Conservation (phyloP, 2,888 invertebrate species). For the Melipona bicolor region DNA sequence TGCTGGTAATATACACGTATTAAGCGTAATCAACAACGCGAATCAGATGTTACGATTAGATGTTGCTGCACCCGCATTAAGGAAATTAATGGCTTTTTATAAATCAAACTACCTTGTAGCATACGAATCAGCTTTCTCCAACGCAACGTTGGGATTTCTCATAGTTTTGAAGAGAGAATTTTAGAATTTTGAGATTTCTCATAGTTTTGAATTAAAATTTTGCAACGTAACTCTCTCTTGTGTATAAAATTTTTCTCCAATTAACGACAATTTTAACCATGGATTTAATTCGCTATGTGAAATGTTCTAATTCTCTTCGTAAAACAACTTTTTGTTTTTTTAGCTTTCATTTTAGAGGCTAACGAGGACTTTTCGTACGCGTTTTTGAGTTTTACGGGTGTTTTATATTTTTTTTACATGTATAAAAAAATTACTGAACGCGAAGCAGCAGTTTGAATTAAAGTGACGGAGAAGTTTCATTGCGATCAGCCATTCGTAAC, state of each 20-base stretch:
- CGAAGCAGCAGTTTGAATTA: not conserved
- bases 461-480: not conserved
- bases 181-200: not conserved
- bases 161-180: not conserved
- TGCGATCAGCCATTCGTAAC: not conserved
- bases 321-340: not conserved
- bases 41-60: constrained; percentile 10
- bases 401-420: not conserved
- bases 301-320: not conserved
- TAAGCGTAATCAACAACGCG: constrained; percentile 1
- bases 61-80: not conserved
- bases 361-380: not conserved
- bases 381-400: not conserved
- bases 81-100: not conserved
- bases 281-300: not conserved
- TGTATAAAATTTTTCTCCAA: not conserved
- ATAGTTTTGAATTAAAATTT: not conserved
- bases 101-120: not conserved
- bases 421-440: not conserved
- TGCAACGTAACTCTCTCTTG: not conserved
- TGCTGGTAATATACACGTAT: not conserved
- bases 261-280: not conserved
- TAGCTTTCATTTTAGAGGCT: not conserved
- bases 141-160: not conserved
- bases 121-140: not conserved